phyloP scores from a whole-genome alignment of 2,888 invertebrate genomes.

The Eurytoma californica region DNA sequence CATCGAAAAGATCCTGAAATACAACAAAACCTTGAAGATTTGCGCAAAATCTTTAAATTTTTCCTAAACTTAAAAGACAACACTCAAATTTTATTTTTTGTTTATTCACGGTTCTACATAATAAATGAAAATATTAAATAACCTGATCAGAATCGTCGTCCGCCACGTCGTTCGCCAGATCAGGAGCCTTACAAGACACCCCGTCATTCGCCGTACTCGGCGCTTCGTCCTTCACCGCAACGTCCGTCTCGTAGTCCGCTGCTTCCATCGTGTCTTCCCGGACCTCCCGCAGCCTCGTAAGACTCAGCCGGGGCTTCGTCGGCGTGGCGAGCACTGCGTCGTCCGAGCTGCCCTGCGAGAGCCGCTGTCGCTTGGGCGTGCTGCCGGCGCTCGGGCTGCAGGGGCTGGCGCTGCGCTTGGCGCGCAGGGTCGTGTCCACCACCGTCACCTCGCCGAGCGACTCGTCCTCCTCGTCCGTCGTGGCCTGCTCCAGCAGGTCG shows the following conservation, averaged over 20 bases:
- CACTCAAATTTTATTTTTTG: no score
- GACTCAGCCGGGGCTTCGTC: background rate
- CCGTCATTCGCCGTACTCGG: background rate
- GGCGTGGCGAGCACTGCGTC: no score
- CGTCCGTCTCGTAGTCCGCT: background rate
- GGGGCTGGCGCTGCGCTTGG: constrained; percentile 25
- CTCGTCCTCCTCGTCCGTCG: constrained; percentile 19
- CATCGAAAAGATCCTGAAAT: constrained; percentile 38
- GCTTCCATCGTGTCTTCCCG: background rate
- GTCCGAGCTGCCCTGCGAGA: constrained; percentile 2
- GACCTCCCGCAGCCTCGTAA: background rate
- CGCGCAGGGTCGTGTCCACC: background rate
- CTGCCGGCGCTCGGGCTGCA: constrained; percentile 2
- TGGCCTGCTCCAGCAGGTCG: constrained; percentile 24
- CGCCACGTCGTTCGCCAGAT: background rate
- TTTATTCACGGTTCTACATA: no score
- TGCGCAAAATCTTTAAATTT: no score
- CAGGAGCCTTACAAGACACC: background rate
- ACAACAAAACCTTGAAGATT: no score
- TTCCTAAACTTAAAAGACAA: no score
- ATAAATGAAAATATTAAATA: no score
- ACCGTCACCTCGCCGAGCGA: background rate
- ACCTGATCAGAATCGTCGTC: constrained; percentile 38
- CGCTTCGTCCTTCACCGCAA: constrained; percentile 14
- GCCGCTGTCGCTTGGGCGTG: constrained; percentile 16